Percentiles rank a stretch among this genome's conserved stretches.
Conservation (phyloP, 2,888 invertebrate genomes). For the Amorpha juglandis region DNA sequence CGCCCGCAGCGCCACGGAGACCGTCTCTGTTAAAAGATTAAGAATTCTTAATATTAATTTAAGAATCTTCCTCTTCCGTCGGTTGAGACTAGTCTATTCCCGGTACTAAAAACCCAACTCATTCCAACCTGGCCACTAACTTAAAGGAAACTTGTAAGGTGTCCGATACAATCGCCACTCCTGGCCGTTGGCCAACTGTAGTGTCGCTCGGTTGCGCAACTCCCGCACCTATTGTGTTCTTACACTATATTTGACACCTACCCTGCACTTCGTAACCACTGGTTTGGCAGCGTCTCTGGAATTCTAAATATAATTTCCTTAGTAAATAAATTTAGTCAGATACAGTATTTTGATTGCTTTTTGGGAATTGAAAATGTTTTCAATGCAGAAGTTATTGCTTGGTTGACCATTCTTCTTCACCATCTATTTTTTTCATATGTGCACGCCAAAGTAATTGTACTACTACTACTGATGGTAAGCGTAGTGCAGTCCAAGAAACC, state of each 20-base stretch:
- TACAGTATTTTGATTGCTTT: not conserved
- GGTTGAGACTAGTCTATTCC: too few species aligned
- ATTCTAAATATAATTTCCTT: slow-evolving; percentile 11
- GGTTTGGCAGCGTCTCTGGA: slow-evolving; percentile 8
- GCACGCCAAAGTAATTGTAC: too few species aligned
- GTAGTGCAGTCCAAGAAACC: too few species aligned
- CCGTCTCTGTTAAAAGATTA: too few species aligned
- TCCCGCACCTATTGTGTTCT: slow-evolving; percentile 27
- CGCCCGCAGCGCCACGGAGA: too few species aligned
- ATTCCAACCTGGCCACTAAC: not conserved
- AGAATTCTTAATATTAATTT: too few species aligned
- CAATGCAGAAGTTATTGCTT: not conserved
- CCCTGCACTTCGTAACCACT: not conserved
- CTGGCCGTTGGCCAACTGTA: slow-evolving; percentile 35
- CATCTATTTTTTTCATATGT: too few species aligned
- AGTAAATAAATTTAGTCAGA: not conserved
- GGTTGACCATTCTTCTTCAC: too few species aligned
- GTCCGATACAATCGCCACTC: slow-evolving; percentile 20
- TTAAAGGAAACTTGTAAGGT: slow-evolving; percentile 19
- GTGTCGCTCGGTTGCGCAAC: slow-evolving; percentile 35
- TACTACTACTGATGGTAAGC: too few species aligned
- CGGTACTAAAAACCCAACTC: not conserved
- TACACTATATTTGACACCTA: slow-evolving; percentile 23
- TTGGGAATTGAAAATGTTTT: too few species aligned
- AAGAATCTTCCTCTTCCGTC: too few species aligned